phyloP scores from a whole-genome alignment of 1,140 invertebrate genomes.

The Bombyx mandarina region DNA sequence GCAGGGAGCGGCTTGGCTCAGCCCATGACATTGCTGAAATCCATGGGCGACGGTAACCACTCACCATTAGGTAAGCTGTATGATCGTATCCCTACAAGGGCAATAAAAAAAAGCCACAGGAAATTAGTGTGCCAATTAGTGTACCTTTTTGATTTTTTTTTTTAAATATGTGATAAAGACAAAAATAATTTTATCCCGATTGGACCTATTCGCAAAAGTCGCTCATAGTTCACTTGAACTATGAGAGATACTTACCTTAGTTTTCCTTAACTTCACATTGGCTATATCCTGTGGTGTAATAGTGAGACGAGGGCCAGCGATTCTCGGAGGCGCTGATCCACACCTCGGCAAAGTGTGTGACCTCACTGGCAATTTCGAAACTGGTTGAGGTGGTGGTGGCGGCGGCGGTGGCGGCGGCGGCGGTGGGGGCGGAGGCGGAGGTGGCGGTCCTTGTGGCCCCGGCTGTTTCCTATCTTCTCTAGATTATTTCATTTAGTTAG shows the following conservation, averaged over 20 bases:
- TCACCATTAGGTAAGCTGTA: too few relatives aligned
- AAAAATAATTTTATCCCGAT: background rate
- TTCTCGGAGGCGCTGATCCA: conserved; percentile 48
- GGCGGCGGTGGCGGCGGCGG: conserved; percentile 37
- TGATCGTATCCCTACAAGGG: too few relatives aligned
- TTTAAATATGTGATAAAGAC: too few relatives aligned
- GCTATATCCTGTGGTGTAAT: conserved; percentile 63
- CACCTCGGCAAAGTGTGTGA: conserved; percentile 45
- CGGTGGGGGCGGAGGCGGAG: conserved; percentile 16
- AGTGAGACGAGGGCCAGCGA: conserved; percentile 41
- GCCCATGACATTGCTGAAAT: too few relatives aligned
- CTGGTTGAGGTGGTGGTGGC: conserved; percentile 19
- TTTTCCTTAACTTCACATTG: conserved; percentile 55
- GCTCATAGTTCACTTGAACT: background rate
- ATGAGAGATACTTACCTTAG: conserved; percentile 47
- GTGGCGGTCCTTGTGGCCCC: background rate
- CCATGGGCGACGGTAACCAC: too few relatives aligned
- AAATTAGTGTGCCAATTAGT: too few relatives aligned
- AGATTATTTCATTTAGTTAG: conserved; percentile 1
- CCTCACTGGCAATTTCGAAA: conserved; percentile 24
- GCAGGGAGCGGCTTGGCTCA: too few relatives aligned
- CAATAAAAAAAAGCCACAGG: too few relatives aligned
- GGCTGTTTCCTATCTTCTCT: conserved; percentile 13
- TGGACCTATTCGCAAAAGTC: background rate
- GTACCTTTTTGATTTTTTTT: too few relatives aligned